Conservation (phyloP, 2,888 invertebrate genomes). For the Hemistola chrysoprasaria region DNA sequence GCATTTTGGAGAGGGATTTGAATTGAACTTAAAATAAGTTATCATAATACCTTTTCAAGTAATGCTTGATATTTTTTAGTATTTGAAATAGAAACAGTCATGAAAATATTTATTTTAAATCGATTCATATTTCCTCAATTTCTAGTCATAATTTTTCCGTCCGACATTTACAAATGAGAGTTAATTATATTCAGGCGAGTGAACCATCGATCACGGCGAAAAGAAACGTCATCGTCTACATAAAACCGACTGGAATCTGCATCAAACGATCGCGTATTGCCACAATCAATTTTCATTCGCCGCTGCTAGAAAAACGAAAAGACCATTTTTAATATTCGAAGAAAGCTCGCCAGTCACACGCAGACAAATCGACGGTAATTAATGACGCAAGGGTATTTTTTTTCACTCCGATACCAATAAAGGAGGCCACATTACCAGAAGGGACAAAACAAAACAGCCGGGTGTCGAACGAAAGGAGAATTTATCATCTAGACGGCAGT, state of each 20-base stretch:
- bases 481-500: slow-evolving; percentile 80
- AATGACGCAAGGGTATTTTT: slow-evolving; percentile 71
- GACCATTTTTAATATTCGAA: slow-evolving; percentile 75
- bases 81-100: no score
- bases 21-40: no score
- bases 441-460: slow-evolving; percentile 72
- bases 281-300: slow-evolving; percentile 69
- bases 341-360: slow-evolving; percentile 70
- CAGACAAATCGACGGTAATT: slow-evolving; percentile 78
- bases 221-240: slow-evolving; percentile 56
- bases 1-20: no score
- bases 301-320: slow-evolving; percentile 39
- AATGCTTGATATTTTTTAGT: no score
- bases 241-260: slow-evolving; percentile 59
- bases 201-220: slow-evolving; percentile 61
- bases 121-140: slow-evolving; percentile 13
- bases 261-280: slow-evolving; percentile 69
- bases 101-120: not conserved
- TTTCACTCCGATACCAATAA: slow-evolving; percentile 68
- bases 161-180: slow-evolving; percentile 34
- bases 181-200: slow-evolving; percentile 35
- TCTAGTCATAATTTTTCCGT: slow-evolving; percentile 20
- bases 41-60: no score
- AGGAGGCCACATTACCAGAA: slow-evolving; percentile 64
- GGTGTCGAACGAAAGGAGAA: slow-evolving; percentile 81